Conservation (phyloP, 2,888 invertebrate genomes). For the Sacculina carcini region DNA sequence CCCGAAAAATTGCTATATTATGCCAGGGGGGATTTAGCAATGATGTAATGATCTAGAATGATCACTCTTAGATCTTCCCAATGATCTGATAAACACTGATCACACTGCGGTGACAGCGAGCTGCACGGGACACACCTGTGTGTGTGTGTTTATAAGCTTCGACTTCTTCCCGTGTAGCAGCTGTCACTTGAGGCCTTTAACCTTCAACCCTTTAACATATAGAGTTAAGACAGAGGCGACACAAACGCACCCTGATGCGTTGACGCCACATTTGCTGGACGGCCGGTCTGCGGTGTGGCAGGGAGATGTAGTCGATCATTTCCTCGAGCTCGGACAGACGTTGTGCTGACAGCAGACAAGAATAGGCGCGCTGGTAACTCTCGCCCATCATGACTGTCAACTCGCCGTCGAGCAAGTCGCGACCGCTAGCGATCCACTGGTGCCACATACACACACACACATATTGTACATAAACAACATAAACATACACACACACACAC, state of each 20-base stretch:
- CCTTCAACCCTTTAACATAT: too few species aligned
- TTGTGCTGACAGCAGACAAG: slow-evolving; percentile 37
- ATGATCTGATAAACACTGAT: too few species aligned
- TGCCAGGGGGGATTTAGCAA: too few species aligned
- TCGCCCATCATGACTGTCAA: slow-evolving; percentile 89
- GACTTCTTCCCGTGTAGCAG: slow-evolving; percentile 33
- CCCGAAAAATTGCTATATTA: too few species aligned
- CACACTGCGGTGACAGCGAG: too few species aligned
- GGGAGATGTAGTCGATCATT: slow-evolving; percentile 80
- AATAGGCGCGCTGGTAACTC: slow-evolving; percentile 80
- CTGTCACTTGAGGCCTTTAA: too few species aligned
- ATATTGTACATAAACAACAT: too few species aligned
- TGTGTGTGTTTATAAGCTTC: neutral
- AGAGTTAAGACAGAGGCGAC: too few species aligned
- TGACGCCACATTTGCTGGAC: slow-evolving; percentile 65
- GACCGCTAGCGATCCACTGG: slow-evolving; percentile 62
- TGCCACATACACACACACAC: slow-evolving; percentile 9
- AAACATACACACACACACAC: slow-evolving; percentile 2
- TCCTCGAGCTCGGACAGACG: slow-evolving; percentile 92
- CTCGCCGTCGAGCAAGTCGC: slow-evolving; percentile 83
- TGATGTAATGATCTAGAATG: too few species aligned
- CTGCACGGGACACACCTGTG: neutral
- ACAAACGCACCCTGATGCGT: too few species aligned
- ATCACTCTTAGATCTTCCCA: too few species aligned
- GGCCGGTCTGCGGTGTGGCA: slow-evolving; percentile 55